Conservation (phyloP, 35 echinoderm and acorn worm genomes). For the Patiria miniata region DNA sequence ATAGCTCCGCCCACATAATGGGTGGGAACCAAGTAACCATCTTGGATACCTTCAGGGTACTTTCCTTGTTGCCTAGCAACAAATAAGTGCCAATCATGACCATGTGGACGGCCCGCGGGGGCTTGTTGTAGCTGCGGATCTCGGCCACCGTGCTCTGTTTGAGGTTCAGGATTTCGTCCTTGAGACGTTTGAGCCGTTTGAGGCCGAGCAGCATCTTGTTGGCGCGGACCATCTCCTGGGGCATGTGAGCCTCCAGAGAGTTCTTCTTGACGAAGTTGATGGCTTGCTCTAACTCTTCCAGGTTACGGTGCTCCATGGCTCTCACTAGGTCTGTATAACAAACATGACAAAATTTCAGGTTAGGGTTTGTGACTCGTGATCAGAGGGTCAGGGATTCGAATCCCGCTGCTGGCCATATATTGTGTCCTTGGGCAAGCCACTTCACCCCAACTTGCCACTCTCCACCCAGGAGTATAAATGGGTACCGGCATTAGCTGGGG, state of each 20-base stretch:
- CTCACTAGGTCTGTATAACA: slow-evolving; percentile 57
- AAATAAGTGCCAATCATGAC: slow-evolving; percentile 96
- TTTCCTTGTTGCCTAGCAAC: slow-evolving; percentile 95
- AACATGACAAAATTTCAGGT: not conserved
- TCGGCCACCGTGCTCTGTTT: slow-evolving; percentile 97
- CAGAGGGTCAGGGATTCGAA: too few relatives aligned
- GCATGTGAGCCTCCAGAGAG: slow-evolving; percentile 82
- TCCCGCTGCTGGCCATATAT: too few relatives aligned
- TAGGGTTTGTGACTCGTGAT: too few relatives aligned
- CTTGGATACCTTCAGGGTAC: slow-evolving; percentile 68
- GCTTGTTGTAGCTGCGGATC: slow-evolving; percentile 94
- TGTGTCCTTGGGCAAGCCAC: too few relatives aligned
- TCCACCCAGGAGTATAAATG: too few relatives aligned
- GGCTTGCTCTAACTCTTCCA: slow-evolving; percentile 88
- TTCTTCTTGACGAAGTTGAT: slow-evolving; percentile 97
- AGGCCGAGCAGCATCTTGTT: slow-evolving; percentile 95
- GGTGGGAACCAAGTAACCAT: too few relatives aligned
- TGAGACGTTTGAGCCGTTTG: slow-evolving; percentile 84
- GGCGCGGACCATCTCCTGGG: slow-evolving; percentile 87
- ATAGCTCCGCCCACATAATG: too few relatives aligned
- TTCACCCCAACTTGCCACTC: too few relatives aligned
- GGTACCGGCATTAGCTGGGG: too few relatives aligned
- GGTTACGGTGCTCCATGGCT: slow-evolving; percentile 82
- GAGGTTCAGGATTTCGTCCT: slow-evolving; percentile 92
- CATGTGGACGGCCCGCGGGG: slow-evolving; percentile 80